These are phyloP conservation scores for Syncerus caffer DNA, from an alignment of 2,797 vertebrate species.

Conservation along the genomic window DNA sequence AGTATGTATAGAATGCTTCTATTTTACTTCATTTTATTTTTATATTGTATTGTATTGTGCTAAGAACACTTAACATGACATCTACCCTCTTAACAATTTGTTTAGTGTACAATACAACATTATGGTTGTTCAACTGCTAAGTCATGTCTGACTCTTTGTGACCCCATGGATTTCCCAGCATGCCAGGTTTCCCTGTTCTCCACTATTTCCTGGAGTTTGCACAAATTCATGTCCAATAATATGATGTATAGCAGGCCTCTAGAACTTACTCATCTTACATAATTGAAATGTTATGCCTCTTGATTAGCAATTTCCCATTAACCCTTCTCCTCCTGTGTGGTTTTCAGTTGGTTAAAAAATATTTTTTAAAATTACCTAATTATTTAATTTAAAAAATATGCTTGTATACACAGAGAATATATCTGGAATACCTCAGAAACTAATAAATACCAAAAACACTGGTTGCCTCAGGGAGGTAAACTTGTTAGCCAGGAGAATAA, in stretches of 20 bases:
- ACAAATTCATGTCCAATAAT: background rate
- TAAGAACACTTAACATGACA: background rate
- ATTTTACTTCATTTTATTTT: background rate
- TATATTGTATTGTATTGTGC: background rate
- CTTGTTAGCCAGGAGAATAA: background rate
- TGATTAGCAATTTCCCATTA: background rate
- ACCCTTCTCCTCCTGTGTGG: background rate
- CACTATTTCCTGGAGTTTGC: background rate
- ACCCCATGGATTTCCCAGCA: background rate
- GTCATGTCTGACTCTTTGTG: background rate
- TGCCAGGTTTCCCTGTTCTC: background rate
- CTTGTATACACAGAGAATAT: background rate
- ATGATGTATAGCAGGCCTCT: background rate
- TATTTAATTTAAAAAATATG: background rate
- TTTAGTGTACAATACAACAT: background rate
- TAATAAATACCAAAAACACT: background rate
- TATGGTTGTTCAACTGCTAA: background rate
- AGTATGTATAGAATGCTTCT: background rate
- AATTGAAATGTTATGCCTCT: background rate
- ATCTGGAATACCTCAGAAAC: background rate
- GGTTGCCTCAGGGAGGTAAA: background rate
- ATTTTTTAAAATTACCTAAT: background rate
- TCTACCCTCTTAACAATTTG: background rate
- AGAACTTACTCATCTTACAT: background rate
- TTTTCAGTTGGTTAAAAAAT: background rate